Base-by-base conservation (phyloP, 2,113 vertebrate genomes). In the Chaetops frenatus region DNA sequence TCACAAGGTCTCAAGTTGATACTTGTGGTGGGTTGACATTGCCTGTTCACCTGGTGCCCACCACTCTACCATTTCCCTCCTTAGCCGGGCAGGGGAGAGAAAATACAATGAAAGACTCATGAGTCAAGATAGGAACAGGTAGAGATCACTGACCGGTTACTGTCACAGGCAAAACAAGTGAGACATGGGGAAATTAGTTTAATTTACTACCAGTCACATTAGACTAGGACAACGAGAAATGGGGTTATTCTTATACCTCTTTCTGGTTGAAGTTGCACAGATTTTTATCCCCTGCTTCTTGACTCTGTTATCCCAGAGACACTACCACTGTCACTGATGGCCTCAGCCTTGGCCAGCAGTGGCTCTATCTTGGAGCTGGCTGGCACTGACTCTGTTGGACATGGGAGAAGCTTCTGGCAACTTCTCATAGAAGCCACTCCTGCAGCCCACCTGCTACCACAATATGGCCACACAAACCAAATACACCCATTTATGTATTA, bases 301-400 rank as follows among this genome's bases (percentile, higher is more conserved):
- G 29, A 56, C 20, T 65, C 10, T 53, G 17, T 19, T 66, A 47
- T 44, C 8, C 15, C 11, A 44, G 35, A 61, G 15, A 15, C 0
- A 0, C 31, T 60, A 19, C 25, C 27, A 15, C 17, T 14, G 2
- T 21, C 9, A 4, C 18, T 33, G 51, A 47, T 3, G 11, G 27
- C 33, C 56, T 62, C 1, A 4, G 29, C 19, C 40, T 3, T 44
- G 23, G 29, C 78, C 47, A 22, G 29, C 3, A 6, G 15, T 6
- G 8, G 24, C 24, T 65, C 35, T 4, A 1, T 47, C 29, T 53
- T 53, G 53, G 45, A 80, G 38, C 7, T 0, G 0, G 20, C 25
- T 65, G 33, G 33, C 33, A 73, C 12, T 40, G n/a, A 74, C 35
- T 27, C 29, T n/a, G 23, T 33, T 33, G 38, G 45, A 53, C 28